These are phyloP conservation scores for Rhimphoctona megacephalus DNA, from an alignment of 2,888 invertebrate genomes.

Conservation along the genomic window DNA sequence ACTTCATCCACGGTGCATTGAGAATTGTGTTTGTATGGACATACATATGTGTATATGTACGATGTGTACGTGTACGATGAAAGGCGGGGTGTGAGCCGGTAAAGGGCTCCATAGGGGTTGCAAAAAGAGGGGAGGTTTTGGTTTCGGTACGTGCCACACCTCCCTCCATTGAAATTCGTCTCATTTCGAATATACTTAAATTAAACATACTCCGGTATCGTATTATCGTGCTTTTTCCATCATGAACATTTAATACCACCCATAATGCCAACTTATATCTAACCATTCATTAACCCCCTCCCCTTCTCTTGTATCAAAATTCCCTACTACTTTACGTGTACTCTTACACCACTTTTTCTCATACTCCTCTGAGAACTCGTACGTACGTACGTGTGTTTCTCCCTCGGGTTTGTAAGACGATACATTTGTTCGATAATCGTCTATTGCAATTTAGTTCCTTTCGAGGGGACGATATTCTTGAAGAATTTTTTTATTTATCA, in stretches of 20 bases:
- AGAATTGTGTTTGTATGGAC: conserved; percentile 1
- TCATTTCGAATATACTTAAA: conserved; percentile 81
- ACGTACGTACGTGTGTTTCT: neutral
- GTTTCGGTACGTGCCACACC: conserved; percentile 77
- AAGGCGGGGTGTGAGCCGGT: conserved; percentile 66
- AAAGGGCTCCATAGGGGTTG: conserved; percentile 36
- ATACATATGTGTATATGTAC: neutral
- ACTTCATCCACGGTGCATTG: conserved; percentile 57
- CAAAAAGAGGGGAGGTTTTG: conserved; percentile 59
- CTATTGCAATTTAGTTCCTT: conserved; percentile 7
- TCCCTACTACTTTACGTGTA: conserved; percentile 33
- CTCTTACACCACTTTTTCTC: conserved; percentile 1
- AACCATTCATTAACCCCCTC: conserved; percentile 83
- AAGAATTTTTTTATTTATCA: neutral
- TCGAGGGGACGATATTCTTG: neutral
- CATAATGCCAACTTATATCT: conserved; percentile 83
- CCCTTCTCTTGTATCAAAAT: conserved; percentile 80
- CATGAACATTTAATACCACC: conserved; percentile 56
- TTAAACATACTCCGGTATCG: conserved; percentile 83
- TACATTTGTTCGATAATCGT: conserved; percentile 43
- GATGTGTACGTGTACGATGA: neutral
- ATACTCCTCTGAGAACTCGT: conserved; percentile 2
- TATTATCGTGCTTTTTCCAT: conserved; percentile 74
- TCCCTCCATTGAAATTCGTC: conserved; percentile 81
- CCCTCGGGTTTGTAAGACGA: conserved; percentile 53